phyloP scores from a whole-genome alignment of 2,113 vertebrate genomes.

The Telmatochromis sp. region DNA sequence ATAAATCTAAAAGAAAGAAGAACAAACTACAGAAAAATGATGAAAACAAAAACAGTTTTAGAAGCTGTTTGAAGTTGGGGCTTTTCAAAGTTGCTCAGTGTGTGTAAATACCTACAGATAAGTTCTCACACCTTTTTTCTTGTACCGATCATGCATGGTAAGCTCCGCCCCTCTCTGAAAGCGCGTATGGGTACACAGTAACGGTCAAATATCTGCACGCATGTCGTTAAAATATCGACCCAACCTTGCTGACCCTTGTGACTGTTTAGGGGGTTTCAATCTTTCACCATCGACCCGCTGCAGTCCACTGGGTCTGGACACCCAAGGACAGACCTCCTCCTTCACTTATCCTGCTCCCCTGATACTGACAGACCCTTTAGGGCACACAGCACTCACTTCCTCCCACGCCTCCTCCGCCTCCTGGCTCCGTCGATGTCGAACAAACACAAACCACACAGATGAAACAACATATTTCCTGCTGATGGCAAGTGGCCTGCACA shows the following conservation, averaged over 20 bases:
- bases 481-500: background rate
- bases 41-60: background rate
- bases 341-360: background rate
- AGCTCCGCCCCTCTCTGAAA: background rate
- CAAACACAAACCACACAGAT: background rate
- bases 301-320: background rate
- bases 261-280: conserved; percentile 3
- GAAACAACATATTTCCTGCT: conserved; percentile 1
- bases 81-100: background rate
- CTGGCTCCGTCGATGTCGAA: background rate
- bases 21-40: background rate
- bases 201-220: background rate
- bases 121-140: background rate
- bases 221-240: conserved; percentile 10
- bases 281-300: conserved; percentile 5
- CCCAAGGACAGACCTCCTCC: background rate
- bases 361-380: background rate
- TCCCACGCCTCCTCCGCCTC: background rate
- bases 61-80: background rate
- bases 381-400: background rate
- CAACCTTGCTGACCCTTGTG: conserved; percentile 5
- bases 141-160: background rate
- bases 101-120: background rate
- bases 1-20: background rate
- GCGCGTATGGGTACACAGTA: accelerated